Conservation (phyloP, 1,140 invertebrate species). For the Drosophila lini region DNA sequence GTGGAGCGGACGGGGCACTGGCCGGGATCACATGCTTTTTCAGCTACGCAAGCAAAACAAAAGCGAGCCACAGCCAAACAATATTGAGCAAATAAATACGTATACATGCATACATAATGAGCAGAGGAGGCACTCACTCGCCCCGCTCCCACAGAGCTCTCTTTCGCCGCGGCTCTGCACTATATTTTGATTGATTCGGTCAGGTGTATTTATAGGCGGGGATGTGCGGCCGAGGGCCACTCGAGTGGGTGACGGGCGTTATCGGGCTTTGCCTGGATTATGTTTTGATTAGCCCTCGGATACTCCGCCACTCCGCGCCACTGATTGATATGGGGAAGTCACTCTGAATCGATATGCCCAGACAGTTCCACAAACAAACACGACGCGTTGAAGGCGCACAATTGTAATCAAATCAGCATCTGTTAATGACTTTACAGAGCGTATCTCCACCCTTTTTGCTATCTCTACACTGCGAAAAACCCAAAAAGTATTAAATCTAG, state of each 20-base stretch:
- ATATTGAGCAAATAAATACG: conserved; percentile 71
- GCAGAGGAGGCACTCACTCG: conserved; percentile 16
- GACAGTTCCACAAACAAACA: conserved; percentile 19
- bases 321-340: conserved; percentile 33
- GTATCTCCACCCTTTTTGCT: conserved; percentile 22
- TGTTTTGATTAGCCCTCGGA: conserved; percentile 66
- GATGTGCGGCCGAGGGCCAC: conserved; percentile 35
- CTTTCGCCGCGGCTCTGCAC: conserved; percentile 9
- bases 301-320: conserved; percentile 32
- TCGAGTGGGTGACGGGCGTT: conserved; percentile 48
- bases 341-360: conserved; percentile 36
- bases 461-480: conserved; percentile 15
- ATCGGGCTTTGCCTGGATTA: conserved; percentile 62
- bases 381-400: conserved; percentile 11
- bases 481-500: too few species aligned
- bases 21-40: conserved; percentile 80
- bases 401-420: conserved; percentile 70
- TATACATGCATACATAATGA: conserved; percentile 37
- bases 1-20: conserved; percentile 39
- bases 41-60: conserved; percentile 82
- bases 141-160: background rate
- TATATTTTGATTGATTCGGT: conserved; percentile 72
- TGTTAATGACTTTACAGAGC: conserved; percentile 72
- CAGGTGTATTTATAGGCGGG: conserved; percentile 31
- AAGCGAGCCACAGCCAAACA: conserved; percentile 71